These are phyloP conservation scores for Rhombomys opimus DNA, from an alignment of 2,113 vertebrate genomes.

Conservation along the genomic window DNA sequence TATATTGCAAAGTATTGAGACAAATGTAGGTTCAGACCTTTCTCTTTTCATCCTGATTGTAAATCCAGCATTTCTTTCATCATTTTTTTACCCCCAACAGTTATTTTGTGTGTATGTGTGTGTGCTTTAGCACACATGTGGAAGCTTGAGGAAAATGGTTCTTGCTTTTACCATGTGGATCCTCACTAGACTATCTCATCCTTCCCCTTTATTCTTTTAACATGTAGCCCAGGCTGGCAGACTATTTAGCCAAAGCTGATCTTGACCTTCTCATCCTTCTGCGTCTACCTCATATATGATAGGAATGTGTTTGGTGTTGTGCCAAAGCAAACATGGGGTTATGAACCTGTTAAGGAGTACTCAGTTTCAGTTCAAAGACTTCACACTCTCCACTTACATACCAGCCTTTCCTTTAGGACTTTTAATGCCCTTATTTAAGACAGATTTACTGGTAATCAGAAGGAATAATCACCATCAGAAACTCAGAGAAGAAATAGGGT, in stretches of 20 bases:
- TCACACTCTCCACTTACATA: background rate
- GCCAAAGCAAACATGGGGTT: slow-evolving; percentile 23
- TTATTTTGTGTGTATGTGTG: background rate
- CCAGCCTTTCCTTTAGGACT: background rate
- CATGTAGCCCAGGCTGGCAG: background rate
- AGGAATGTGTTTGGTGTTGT: slow-evolving; percentile 36
- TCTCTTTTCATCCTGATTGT: slow-evolving; percentile 7
- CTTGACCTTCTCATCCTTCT: background rate
- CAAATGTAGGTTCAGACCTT: background rate
- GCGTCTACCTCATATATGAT: background rate
- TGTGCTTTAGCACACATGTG: background rate
- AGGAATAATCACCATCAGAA: slow-evolving; percentile 25
- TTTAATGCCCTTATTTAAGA: slow-evolving; percentile 30
- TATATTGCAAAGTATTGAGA: slow-evolving; percentile 13
- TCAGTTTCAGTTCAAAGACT: slow-evolving; percentile 38
- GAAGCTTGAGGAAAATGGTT: background rate
- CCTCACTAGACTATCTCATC: background rate
- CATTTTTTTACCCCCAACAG: background rate
- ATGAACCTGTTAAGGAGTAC: background rate
- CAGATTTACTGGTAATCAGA: slow-evolving; percentile 23
- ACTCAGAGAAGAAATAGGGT: background rate
- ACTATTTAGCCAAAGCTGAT: background rate
- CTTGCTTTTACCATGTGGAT: background rate
- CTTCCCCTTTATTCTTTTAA: too few relatives aligned
- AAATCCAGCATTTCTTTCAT: slow-evolving; percentile 40